Base-by-base conservation (phyloP, 2,888 invertebrate species). In the Dryococelus australis region DNA sequence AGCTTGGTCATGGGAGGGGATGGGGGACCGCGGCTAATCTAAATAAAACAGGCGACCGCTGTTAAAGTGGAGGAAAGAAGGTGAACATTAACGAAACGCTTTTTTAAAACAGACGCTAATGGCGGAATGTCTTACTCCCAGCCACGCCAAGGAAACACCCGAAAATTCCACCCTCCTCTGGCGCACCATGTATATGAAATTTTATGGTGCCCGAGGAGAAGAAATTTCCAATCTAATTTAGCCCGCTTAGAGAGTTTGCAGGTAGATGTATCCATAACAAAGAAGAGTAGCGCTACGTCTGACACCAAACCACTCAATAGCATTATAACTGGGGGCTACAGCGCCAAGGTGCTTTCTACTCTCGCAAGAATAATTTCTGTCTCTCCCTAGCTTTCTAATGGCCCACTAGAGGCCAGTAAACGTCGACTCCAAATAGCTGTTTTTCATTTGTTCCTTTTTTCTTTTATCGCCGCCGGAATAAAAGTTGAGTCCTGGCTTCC, bases 141-240 rank as follows among this genome's bases (percentile, higher is more conserved):
- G 20, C 16, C 65, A 20, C 16, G n/a, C 65, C 8, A 2, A 65
- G 65, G 8, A 65, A 65, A 20, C 65, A 3, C 65, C 10, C 20
- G 65, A 24, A 65, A 1, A 47, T 47, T 16, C 65, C 65, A 8
- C 65, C 65, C 65, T 51, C 20, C 51, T n/a, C 65, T 6, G 13
- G n/a, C 20, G 8, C n/a, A n/a, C 65, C 0, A 10, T 65, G 65
- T 65, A 65, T 65, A 65, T 43, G 84, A 65, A 84, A 83, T 88
- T 88, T 88, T 88, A 88, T 88, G 84, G 85, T 86, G 47, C 85
- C 85, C 28, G 84, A 88, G 86, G 81, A 87, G 87, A 88, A 87
- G 65, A 65, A 81, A 87, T 86, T 87, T 86, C 84, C 88, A 89
- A 86, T 89, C 88, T 89, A 89, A 89, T 88, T 89, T 87, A 84